A percentile compares a stretch with the other conserved stretches of the same genome.
Evolutionary conservation across 1,140 invertebrate genomes (phyloP).

Genomic region (Temnothorax curvispinosus): DNA sequence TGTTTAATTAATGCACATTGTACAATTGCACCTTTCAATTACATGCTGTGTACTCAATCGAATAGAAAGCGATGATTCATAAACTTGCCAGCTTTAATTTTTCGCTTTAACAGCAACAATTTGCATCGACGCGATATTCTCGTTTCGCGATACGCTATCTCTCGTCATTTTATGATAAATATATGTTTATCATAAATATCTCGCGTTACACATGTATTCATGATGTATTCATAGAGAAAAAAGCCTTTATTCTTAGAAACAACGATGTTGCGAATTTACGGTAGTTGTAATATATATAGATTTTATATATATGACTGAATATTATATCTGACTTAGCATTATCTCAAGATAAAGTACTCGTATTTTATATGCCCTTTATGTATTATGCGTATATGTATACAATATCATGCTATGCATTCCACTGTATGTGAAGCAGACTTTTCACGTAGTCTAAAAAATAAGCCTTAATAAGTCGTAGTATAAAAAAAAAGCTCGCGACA

Average conservation of each 20-base stretch:
- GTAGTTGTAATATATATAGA: background rate
- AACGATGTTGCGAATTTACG: conserved; percentile 3
- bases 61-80: conserved; percentile 6
- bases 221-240: background rate
- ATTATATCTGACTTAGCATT: conserved; percentile 22
- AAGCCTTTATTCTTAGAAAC: background rate
- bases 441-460: conserved; percentile 2
- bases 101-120: background rate
- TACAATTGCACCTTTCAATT: conserved; percentile 16
- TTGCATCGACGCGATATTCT: background rate
- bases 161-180: conserved; percentile 2
- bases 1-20: conserved; percentile 25
- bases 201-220: background rate
- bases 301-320: conserved; percentile 18
- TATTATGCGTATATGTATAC: background rate
- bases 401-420: background rate
- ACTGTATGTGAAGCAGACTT: background rate
- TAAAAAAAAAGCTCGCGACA: background rate
- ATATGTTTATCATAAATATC: background rate
- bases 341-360: background rate
- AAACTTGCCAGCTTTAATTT: conserved; percentile 10
- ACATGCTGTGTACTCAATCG: conserved; percentile 24
- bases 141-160: background rate
- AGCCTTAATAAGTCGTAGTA: background rate
- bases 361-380: background rate